Percentiles rank a stretch among this genome's conserved stretches.
These are phyloP conservation scores for Taeniopygia guttata DNA, from an alignment of 2,797 vertebrate genomes.

Conservation along the genomic window DNA sequence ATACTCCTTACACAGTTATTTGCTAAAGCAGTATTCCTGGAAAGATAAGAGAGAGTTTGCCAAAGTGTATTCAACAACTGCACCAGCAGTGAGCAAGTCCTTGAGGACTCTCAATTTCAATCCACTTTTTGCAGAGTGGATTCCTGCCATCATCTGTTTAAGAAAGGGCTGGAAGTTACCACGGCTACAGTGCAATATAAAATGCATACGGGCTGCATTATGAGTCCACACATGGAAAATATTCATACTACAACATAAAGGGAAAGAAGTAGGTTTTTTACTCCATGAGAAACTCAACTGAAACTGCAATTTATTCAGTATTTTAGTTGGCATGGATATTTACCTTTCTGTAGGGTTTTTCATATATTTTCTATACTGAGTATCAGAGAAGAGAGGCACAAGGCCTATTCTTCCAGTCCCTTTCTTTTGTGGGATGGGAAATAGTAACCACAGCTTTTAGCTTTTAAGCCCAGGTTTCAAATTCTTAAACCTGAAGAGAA, in stretches of 20 bases:
- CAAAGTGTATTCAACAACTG: background rate
- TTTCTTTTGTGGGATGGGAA: background rate
- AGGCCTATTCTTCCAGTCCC: background rate
- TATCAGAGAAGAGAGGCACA: background rate
- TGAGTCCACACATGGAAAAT: slow-evolving; percentile 42
- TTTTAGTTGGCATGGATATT: background rate
- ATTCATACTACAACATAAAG: background rate
- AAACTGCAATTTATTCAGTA: background rate
- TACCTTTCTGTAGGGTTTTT: background rate
- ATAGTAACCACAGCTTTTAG: background rate
- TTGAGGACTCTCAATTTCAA: background rate
- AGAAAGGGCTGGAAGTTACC: slow-evolving; percentile 13
- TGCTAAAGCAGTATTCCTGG: background rate
- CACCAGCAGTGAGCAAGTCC: background rate
- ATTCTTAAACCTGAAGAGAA: background rate
- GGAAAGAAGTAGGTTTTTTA: background rate
- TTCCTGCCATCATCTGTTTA: slow-evolving; percentile 9
- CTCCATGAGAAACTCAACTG: background rate
- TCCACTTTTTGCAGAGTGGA: background rate
- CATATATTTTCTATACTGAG: background rate
- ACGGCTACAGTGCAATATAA: background rate
- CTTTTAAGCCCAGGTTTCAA: background rate
- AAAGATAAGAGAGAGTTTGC: background rate
- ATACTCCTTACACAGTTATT: background rate
- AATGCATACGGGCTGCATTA: slow-evolving; percentile 7